Evolutionary conservation across 2,888 invertebrate genomes (phyloP), one percentile per base, ranked within the genome.

Genomic region (Ormyrus rosae): DNA sequence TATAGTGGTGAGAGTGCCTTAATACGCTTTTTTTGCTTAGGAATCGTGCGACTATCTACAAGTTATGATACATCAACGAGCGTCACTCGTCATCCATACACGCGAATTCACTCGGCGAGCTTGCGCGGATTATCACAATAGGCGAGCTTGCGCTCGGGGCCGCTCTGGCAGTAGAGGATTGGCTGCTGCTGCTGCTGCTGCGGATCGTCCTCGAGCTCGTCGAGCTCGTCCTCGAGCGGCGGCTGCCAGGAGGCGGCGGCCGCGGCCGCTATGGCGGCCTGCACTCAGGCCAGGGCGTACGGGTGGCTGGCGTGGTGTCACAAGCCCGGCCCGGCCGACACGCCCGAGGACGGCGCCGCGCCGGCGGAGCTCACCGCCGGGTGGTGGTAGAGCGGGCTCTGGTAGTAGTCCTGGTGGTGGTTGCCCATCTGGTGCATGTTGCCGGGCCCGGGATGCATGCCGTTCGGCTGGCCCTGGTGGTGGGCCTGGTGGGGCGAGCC

Each of bases 231-330:
- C 6, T 85, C 86, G 83, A 81, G 53, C 74, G 78, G 58, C 79
- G 69, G 34, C 56, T 48, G 68, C 61, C 74, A 71, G 56, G 65
- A 60, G 34, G 80, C 64, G n/a, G 77, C 63, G 64, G 56, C 71
- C 45, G 74, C 73, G 19, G 68, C 78, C 51, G 83, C 83, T 67
- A 85, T 85, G 72, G 85, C 85, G 72, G 87, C 87, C 83, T 87
- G 88, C 91, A 91, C 93, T 96, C 96, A 96, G 93, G 96, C 96
- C 92, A 96, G 92, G 86, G 96, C 96, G 90, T 96, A 96, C 83
- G 89, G 90, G 84, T 90, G 90, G 6, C 88, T 84, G 83, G 90
- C 90, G 89, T 90, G 90, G 92, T 96, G 96, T 96, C 96, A 96
- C 96, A 96, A 96, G 91, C 96, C 95, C 90, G 96, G 95, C 9